Evolutionary conservation across 2,113 vertebrate genomes (phyloP), one percentile per base, ranked within the genome.

Genomic region (Malurus alboscapulatus): DNA sequence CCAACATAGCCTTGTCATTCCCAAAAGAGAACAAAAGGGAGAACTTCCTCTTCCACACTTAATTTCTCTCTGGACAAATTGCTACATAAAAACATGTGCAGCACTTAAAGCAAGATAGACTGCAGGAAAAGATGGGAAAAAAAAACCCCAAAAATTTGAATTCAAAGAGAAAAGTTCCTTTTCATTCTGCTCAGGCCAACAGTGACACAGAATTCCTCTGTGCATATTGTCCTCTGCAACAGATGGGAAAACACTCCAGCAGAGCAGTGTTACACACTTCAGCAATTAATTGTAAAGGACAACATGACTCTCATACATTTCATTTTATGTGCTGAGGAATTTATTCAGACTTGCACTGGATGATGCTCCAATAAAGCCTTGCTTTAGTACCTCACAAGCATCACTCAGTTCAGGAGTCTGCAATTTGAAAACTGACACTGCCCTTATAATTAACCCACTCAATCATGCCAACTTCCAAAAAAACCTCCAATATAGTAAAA

Each of bases 91-190:
- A 85, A 53, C 12, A 50, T 5, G 8, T 9, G 51, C 6, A 74
- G 14, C 14, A 40, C 25, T 69, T n/a, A 27, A 1, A 57, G 11
- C 12, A 45, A 87, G 17, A 81, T 9, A 73, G 0, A 38, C 4
- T 5, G 6, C 29, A 44, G 16, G 16, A 54, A 38, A 66, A 63
- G 20, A 45, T 0, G 0, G 18, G 2, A 16, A 74, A 67, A 38
- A 38, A 34, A 16, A 44, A 1, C 2, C 11, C 15, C 2, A 15
- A 66, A 75, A 76, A 38, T 9, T 10, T 36, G 14, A 68, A 55
- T 53, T 67, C 29, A 45, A 62, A 76, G 4, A 45, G 38, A 57
- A 53, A 61, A 79, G 30, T 14, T 62, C 2, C 1, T 79, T 79
- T 87, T 50, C 7, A 8, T 50, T 53, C 74, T 75, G 40, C 20